phyloP scores from a whole-genome alignment of 2,888 invertebrate species.

The Lochmaea capreae region DNA sequence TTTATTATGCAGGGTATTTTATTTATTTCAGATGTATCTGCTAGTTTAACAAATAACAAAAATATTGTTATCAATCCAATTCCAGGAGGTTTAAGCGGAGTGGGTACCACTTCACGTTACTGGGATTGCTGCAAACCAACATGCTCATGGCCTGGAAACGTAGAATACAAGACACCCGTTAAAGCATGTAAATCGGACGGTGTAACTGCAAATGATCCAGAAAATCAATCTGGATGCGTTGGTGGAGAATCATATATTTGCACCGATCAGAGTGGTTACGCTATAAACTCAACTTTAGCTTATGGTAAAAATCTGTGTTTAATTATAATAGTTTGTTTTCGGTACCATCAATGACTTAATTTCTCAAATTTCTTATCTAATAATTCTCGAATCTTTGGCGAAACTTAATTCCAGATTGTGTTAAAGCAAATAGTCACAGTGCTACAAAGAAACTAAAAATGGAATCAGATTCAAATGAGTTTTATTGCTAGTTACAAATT shows the following conservation, averaged over 20 bases:
- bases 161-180: conserved; percentile 36
- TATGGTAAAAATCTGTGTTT: conserved; percentile 32
- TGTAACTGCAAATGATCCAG: conserved; percentile 38
- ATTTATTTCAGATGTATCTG: conserved; percentile 14
- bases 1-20: neutral
- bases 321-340: too few species aligned
- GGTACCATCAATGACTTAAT: too few species aligned
- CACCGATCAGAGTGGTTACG: conserved; percentile 40
- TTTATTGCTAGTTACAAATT: too few species aligned
- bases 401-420: too few species aligned
- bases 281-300: conserved; percentile 45
- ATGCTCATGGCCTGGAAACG: conserved; percentile 46
- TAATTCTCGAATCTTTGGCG: too few species aligned
- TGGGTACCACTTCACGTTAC: conserved; percentile 42
- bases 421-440: too few species aligned
- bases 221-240: conserved; percentile 43
- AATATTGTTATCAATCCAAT: conserved; percentile 36
- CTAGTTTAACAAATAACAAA: neutral
- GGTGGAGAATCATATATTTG: conserved; percentile 45
- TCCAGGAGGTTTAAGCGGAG: conserved; percentile 43
- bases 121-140: conserved; percentile 50
- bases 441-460: too few species aligned
- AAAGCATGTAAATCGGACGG: conserved; percentile 44
- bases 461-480: too few species aligned
- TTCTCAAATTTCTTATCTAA: too few species aligned